These are phyloP conservation scores for Vandiemenella viatica DNA, from an alignment of 2,888 invertebrate species.

Conservation along the genomic window DNA sequence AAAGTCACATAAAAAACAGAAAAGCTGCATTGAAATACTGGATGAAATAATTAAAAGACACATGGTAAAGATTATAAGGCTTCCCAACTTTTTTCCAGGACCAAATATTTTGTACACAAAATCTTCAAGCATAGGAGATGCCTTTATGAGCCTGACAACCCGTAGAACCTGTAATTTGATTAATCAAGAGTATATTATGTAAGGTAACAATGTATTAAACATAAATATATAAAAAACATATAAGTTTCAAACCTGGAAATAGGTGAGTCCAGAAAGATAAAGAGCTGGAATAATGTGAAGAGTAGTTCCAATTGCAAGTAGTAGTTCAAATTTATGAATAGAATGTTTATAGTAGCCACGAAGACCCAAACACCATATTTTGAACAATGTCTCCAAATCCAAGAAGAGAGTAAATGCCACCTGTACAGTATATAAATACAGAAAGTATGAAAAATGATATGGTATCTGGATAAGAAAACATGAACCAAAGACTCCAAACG, in stretches of 20 bases:
- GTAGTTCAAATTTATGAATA: slow-evolving; percentile 92
- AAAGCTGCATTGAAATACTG: slow-evolving; percentile 96
- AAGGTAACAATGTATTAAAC: slow-evolving; percentile 1
- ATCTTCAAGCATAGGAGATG: slow-evolving; percentile 95
- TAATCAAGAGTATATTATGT: background rate
- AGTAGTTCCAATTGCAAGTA: slow-evolving; percentile 84
- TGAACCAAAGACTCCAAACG: no score
- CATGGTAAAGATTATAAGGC: slow-evolving; percentile 98
- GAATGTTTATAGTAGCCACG: slow-evolving; percentile 90
- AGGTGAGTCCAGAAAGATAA: slow-evolving; percentile 87
- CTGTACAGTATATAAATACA: slow-evolving; percentile 29
- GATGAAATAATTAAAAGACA: slow-evolving; percentile 96
- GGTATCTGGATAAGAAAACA: no score
- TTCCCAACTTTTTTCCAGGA: slow-evolving; percentile 95
- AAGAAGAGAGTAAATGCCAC: slow-evolving; percentile 88
- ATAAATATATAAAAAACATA: slow-evolving; percentile 7
- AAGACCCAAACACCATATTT: slow-evolving; percentile 94
- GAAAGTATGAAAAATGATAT: background rate
- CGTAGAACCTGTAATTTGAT: slow-evolving; percentile 61
- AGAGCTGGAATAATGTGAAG: slow-evolving; percentile 84
- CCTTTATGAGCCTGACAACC: slow-evolving; percentile 89
- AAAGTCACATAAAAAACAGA: slow-evolving; percentile 88
- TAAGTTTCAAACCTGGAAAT: slow-evolving; percentile 60
- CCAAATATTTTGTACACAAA: slow-evolving; percentile 92
- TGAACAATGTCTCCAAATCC: slow-evolving; percentile 87